phyloP scores from a whole-genome alignment of 2,888 invertebrate genomes.

The Serripes groenlandicus region DNA sequence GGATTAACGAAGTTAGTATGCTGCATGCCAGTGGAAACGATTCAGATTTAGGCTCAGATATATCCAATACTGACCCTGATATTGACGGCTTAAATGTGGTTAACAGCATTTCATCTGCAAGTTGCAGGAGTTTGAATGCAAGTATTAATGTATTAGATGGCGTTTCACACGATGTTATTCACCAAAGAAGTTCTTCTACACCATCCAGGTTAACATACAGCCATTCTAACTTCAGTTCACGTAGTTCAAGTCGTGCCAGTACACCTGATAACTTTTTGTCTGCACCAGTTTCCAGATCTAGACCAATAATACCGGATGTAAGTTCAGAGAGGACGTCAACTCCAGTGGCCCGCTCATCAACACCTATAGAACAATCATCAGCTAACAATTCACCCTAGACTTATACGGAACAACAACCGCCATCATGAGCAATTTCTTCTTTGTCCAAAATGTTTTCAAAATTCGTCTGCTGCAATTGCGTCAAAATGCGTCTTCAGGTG shows the following conservation, averaged over 20 bases:
- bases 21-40: slow-evolving; percentile 8
- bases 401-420: background rate
- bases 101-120: background rate
- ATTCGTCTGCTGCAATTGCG: background rate
- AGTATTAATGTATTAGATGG: background rate
- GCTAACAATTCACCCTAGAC: background rate
- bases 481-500: no score
- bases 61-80: background rate
- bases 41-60: background rate
- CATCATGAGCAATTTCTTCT: background rate
- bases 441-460: background rate
- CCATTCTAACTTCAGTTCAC: slow-evolving; percentile 3
- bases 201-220: background rate
- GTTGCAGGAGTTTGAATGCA: background rate
- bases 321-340: background rate
- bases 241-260: slow-evolving; percentile 1
- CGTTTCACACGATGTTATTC: background rate
- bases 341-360: background rate
- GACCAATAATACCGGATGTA: background rate
- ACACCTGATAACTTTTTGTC: slow-evolving; percentile 20
- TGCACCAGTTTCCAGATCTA: background rate
- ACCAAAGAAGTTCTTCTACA: background rate
- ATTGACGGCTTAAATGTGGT: background rate
- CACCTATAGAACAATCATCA: background rate
- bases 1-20: slow-evolving; percentile 34